Percentiles rank a stretch among this genome's conserved stretches.
Conservation (phyloP, 2,888 invertebrate species). For the Orthonevra nobilis region DNA sequence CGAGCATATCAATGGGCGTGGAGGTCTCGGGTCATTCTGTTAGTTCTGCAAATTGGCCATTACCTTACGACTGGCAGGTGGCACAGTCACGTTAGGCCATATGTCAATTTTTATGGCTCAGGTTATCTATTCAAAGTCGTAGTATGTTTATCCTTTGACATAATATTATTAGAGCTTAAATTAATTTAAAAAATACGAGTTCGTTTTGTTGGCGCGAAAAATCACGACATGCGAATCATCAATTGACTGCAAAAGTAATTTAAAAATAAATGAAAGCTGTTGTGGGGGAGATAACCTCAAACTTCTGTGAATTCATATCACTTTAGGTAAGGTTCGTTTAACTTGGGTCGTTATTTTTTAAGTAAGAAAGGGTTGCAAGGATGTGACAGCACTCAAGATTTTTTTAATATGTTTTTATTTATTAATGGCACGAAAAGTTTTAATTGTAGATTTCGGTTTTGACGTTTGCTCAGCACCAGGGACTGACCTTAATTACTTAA, state of each 20-base stretch:
- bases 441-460: no score
- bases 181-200: conserved; percentile 7
- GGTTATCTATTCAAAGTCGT: conserved; percentile 1
- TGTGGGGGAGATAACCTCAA: background rate
- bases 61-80: conserved; percentile 20
- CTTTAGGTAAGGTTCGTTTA: background rate
- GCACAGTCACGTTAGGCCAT: conserved; percentile 28
- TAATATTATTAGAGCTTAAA: conserved; percentile 23
- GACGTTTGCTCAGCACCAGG: no score
- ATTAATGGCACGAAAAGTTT: no score
- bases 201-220: no score
- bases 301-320: background rate
- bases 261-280: background rate
- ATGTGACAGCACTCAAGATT: no score
- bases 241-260: conserved; percentile 6
- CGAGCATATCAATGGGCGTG: conserved; percentile 6
- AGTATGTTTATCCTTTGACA: background rate
- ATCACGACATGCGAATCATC: no score
- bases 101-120: conserved; percentile 33
- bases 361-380: no score
- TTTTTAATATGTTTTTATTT: no score
- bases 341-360: background rate
- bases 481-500: no score
- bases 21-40: background rate
- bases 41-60: conserved; percentile 27